phyloP scores from a whole-genome alignment of 1,140 invertebrate species.

The Cydia amplana region DNA sequence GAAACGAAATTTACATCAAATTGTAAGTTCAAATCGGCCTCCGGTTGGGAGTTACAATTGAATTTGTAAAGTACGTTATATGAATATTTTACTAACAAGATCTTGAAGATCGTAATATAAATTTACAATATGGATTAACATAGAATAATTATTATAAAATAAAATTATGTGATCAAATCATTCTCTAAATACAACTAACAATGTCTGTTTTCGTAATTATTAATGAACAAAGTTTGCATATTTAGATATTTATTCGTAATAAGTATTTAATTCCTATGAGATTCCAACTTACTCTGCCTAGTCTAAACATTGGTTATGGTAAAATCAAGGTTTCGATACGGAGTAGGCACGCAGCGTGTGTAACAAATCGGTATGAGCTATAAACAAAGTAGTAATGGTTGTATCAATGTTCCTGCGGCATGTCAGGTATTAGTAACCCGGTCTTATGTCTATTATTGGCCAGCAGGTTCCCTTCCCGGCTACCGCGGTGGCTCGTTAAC shows the following conservation, averaged over 20 bases:
- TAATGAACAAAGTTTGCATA: not conserved
- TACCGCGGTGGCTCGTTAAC: conserved; percentile 52
- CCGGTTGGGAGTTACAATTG: too few species aligned
- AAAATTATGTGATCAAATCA: too few species aligned
- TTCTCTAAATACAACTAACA: too few species aligned
- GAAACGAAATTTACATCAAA: too few species aligned
- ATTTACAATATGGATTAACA: too few species aligned
- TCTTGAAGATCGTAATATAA: too few species aligned
- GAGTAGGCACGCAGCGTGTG: conserved; percentile 4
- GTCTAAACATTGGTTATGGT: not conserved
- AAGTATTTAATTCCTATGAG: not conserved
- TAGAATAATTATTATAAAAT: too few species aligned
- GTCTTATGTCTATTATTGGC: conserved; percentile 42
- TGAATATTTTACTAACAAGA: too few species aligned
- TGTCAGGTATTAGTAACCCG: conserved; percentile 43
- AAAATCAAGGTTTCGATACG: conserved; percentile 4
- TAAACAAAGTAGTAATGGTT: conserved; percentile 17
- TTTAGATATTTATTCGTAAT: not conserved
- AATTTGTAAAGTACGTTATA: too few species aligned
- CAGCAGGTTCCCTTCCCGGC: conserved; percentile 51
- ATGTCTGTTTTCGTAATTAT: too few species aligned
- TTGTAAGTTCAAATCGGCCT: too few species aligned
- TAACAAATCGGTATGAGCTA: conserved; percentile 39
- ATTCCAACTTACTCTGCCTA: not conserved
- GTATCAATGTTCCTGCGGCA: conserved; percentile 10